Conservation (phyloP, 2,888 invertebrate species). For the Conomelus anceps region DNA sequence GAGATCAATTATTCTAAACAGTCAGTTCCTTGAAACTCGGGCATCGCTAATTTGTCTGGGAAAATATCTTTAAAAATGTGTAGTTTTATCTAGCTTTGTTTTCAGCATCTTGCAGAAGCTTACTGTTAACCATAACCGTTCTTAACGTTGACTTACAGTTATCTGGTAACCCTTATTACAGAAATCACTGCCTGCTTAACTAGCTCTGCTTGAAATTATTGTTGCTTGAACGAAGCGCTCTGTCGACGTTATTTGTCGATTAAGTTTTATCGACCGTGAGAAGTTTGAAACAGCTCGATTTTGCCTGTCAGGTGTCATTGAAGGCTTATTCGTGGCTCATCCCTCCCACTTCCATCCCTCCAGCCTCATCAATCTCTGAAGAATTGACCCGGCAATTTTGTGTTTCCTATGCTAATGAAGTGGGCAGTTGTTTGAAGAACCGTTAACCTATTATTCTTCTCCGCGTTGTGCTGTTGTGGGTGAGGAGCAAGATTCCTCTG, state of each 20-base stretch:
- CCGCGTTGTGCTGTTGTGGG: too few relatives aligned
- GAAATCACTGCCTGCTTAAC: not conserved
- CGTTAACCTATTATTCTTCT: not conserved
- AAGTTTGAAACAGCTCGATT: not conserved
- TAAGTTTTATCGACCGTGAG: not conserved
- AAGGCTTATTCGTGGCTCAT: not conserved
- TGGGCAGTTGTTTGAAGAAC: not conserved
- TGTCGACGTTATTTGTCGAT: not conserved
- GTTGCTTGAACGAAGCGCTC: not conserved
- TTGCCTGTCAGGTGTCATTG: not conserved
- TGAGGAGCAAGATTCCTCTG: not conserved
- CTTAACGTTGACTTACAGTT: not conserved
- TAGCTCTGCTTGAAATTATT: not conserved
- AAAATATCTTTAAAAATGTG: not conserved
- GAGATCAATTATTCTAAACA: not conserved
- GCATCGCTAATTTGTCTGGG: not conserved
- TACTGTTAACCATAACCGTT: not conserved
- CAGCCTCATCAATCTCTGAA: not conserved
- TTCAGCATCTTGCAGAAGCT: not conserved
- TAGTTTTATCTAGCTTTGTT: not conserved
- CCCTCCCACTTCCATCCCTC: not conserved
- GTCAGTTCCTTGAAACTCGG: not conserved
- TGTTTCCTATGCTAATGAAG: not conserved
- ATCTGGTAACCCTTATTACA: not conserved
- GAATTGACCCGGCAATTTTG: not conserved